Evolutionary conservation across 1,140 invertebrate genomes (phyloP).

Genomic region (Drosophila lowei): DNA sequence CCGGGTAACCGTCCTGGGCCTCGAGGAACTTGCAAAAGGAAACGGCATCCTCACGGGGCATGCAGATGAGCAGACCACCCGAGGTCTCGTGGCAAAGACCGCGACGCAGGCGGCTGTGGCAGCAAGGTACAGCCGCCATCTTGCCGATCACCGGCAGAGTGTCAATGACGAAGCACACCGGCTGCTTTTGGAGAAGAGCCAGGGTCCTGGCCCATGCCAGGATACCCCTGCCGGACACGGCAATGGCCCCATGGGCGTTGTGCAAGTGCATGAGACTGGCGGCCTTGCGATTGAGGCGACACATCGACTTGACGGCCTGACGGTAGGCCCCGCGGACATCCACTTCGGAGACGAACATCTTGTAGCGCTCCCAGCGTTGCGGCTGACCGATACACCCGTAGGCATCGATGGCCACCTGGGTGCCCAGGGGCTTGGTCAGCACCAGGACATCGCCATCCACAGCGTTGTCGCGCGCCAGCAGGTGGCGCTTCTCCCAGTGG

Average conservation of each 20-base stretch:
- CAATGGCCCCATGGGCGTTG: conserved; percentile 98
- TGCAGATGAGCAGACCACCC: conserved; percentile 95
- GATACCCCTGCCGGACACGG: conserved; percentile 98
- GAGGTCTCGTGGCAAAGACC: conserved; percentile 96
- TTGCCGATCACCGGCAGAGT: conserved; percentile 98
- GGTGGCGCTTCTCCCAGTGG: conserved; percentile 96
- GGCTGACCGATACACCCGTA: conserved; percentile 98
- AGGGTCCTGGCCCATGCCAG: conserved; percentile 98
- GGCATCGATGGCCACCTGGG: conserved; percentile 98
- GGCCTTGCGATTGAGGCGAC: conserved; percentile 95
- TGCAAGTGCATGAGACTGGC: conserved; percentile 98
- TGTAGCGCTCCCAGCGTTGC: conserved; percentile 97
- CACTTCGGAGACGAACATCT: conserved; percentile 96
- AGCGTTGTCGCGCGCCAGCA: conserved; percentile 98
- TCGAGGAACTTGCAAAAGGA: conserved; percentile 99
- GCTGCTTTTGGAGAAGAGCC: conserved; percentile 97
- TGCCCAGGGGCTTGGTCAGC: conserved; percentile 97
- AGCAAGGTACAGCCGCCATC: conserved; percentile 97
- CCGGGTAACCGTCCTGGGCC: conserved; percentile 98
- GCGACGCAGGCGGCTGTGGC: conserved; percentile 96
- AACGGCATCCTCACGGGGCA: conserved; percentile 96
- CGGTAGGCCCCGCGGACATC: conserved; percentile 98
- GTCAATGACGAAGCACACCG: conserved; percentile 98
- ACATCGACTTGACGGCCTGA: conserved; percentile 98
- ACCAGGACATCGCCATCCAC: conserved; percentile 99